phyloP scores from a whole-genome alignment of 2,797 vertebrate genomes.

The Craterocephalus amniculus region DNA sequence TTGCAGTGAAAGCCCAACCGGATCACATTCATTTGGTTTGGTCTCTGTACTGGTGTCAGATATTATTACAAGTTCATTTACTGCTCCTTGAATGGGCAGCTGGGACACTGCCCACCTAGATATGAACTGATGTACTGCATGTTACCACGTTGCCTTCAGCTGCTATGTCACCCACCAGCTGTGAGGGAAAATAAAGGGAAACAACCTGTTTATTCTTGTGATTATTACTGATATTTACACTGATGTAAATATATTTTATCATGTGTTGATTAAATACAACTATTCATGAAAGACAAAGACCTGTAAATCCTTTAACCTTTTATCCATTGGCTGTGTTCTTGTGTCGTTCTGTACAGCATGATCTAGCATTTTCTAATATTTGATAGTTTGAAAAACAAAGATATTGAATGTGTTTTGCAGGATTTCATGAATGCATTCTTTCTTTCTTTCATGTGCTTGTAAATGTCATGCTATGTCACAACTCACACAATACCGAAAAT shows the following conservation, averaged over 20 bases:
- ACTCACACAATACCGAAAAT: not conserved
- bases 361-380: not conserved
- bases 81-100: constrained; percentile 15
- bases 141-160: not conserved
- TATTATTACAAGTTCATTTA: not conserved
- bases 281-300: not conserved
- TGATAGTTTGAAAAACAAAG: not conserved
- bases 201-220: constrained; percentile 15
- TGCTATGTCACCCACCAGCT: constrained; percentile 27
- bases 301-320: not conserved
- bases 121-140: constrained; percentile 7
- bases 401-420: not conserved
- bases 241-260: not conserved
- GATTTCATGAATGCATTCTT: not conserved
- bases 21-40: constrained; percentile 30
- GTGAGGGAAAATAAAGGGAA: constrained; percentile 13
- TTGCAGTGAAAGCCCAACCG: constrained; percentile 42
- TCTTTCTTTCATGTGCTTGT: not conserved
- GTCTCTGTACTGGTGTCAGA: constrained; percentile 21
- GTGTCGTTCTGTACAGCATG: not conserved
- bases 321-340: not conserved
- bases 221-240: not conserved
- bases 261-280: not conserved
- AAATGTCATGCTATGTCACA: not conserved
- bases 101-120: constrained; percentile 19